Evolutionary conservation across 2,888 invertebrate species (phyloP).

Genomic region (Prenolepis imparis): DNA sequence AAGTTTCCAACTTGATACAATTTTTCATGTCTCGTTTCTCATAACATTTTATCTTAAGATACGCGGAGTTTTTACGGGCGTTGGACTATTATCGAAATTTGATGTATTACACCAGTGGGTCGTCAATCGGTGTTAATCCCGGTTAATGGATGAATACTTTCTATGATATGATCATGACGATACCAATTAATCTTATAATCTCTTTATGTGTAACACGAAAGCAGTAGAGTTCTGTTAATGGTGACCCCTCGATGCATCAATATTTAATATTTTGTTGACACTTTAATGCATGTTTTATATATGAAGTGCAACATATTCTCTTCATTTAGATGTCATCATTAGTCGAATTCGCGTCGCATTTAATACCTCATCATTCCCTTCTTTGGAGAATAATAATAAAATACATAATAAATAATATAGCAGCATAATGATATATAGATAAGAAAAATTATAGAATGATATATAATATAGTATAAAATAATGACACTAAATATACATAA

Average conservation of each 20-base stretch:
- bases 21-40: not conserved
- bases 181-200: constrained; percentile 1
- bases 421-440: not conserved
- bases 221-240: constrained; percentile 11
- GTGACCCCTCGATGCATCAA: constrained; percentile 14
- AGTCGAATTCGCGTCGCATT: not conserved
- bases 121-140: constrained; percentile 12
- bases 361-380: not conserved
- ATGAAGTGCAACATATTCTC: not conserved
- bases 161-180: not conserved
- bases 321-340: not conserved
- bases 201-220: constrained; percentile 20
- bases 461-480: not conserved
- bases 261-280: constrained; percentile 18
- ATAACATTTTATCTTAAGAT: not conserved
- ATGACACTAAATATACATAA: not conserved
- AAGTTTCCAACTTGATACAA: not conserved
- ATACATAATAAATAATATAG: not conserved
- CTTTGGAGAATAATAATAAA: not conserved
- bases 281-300: constrained; percentile 34
- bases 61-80: not conserved
- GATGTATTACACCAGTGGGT: constrained; percentile 23
- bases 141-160: constrained; percentile 28
- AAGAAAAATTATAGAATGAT: not conserved
- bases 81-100: constrained; percentile 1